phyloP scores from a whole-genome alignment of 2,888 invertebrate genomes.

The Andrena fulva region DNA sequence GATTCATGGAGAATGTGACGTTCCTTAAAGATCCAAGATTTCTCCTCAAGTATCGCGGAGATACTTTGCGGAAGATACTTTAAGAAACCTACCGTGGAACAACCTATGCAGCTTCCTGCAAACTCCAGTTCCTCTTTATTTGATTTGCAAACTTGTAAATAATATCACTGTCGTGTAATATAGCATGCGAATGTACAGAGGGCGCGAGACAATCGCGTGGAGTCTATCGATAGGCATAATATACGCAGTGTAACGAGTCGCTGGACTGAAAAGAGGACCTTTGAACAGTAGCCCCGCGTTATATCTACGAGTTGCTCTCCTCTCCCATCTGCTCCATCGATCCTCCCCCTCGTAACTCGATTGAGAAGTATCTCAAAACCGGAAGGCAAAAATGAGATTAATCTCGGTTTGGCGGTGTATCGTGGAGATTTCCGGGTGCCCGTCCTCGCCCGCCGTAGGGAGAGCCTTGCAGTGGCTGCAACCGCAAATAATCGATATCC shows the following conservation, averaged over 20 bases:
- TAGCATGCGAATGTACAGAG: not conserved
- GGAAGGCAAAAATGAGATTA: slow-evolving; percentile 59
- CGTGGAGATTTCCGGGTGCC: slow-evolving; percentile 58
- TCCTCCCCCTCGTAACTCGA: slow-evolving; percentile 35
- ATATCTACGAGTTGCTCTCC: not conserved
- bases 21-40: too few species aligned
- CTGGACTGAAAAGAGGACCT: not conserved
- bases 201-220: not conserved
- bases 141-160: too few species aligned
- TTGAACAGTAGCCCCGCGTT: not conserved
- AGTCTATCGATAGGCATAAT: not conserved
- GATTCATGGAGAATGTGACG: too few species aligned
- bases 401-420: slow-evolving; percentile 45
- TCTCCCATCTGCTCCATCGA: not conserved
- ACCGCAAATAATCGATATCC: slow-evolving; percentile 80
- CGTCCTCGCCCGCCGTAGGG: slow-evolving; percentile 42
- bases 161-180: too few species aligned
- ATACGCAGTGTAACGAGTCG: not conserved
- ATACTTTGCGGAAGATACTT: too few species aligned
- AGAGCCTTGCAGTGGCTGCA: slow-evolving; percentile 71
- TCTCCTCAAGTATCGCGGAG: too few species aligned
- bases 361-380: slow-evolving; percentile 52
- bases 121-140: too few species aligned
- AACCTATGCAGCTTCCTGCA: too few species aligned
- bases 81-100: too few species aligned